Conservation (phyloP, 2,797 vertebrate species). For the Mycteria americana region DNA sequence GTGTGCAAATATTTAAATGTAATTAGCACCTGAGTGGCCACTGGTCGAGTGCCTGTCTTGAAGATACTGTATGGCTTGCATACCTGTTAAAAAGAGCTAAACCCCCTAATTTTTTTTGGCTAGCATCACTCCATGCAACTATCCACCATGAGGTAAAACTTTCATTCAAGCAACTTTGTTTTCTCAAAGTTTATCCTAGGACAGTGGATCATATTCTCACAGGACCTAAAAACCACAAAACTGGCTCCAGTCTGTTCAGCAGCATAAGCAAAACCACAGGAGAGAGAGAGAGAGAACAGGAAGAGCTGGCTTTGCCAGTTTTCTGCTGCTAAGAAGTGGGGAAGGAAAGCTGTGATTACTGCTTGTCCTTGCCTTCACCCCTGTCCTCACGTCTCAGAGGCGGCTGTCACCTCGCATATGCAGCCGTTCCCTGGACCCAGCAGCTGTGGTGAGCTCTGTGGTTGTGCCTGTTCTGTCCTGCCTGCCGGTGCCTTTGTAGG, state of each 20-base stretch:
- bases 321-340: slow-evolving; percentile 26
- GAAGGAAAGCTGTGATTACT: slow-evolving; percentile 6
- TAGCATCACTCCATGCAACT: neutral
- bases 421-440: neutral
- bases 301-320: slow-evolving; percentile 26
- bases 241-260: slow-evolving; percentile 4
- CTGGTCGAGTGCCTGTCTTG: neutral
- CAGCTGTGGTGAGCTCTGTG: neutral
- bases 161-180: neutral
- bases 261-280: slow-evolving; percentile 23
- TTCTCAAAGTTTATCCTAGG: neutral
- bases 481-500: neutral
- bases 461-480: neutral
- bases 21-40: neutral
- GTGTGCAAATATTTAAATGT: neutral
- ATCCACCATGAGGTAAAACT: neutral
- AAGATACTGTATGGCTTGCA: neutral
- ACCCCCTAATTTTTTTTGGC: neutral
- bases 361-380: slow-evolving; percentile 47
- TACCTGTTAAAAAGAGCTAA: neutral
- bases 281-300: neutral
- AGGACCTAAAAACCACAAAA: neutral
- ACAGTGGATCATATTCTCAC: neutral
- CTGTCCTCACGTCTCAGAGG: neutral
- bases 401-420: neutral